phyloP scores from a whole-genome alignment of 1,140 invertebrate genomes.

The Hypothenemus hampei region DNA sequence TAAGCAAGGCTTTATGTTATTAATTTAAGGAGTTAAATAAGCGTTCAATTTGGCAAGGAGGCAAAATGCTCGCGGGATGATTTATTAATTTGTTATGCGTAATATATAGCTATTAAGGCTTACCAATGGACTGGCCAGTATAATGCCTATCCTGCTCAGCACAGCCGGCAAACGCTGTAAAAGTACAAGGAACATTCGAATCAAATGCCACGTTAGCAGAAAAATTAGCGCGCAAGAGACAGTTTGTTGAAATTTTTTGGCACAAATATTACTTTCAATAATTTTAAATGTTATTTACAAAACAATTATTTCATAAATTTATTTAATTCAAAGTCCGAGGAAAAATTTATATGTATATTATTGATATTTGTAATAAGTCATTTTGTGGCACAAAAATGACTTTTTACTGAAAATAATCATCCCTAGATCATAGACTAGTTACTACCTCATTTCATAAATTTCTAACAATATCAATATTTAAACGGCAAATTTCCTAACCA shows the following conservation, averaged over 20 bases:
- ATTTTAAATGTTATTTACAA: too few species aligned
- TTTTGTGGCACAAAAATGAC: too few species aligned
- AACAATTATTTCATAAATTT: too few species aligned
- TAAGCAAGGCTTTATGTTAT: constrained; percentile 12
- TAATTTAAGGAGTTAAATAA: constrained; percentile 6
- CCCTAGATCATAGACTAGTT: too few species aligned
- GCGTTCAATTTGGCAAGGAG: constrained; percentile 9
- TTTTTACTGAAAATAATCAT: too few species aligned
- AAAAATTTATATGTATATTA: too few species aligned
- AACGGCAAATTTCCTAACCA: neutral
- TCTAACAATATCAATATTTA: neutral
- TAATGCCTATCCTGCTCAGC: constrained; percentile 87
- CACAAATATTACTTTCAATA: too few species aligned
- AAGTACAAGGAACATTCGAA: constrained; percentile 49
- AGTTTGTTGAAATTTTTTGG: too few species aligned
- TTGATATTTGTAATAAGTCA: too few species aligned
- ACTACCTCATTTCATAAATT: too few species aligned
- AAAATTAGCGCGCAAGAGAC: constrained; percentile 5
- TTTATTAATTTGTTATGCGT: constrained; percentile 2
- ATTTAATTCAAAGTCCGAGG: too few species aligned
- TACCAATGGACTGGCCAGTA: constrained; percentile 89
- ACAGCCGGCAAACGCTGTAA: constrained; percentile 87
- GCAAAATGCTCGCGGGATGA: constrained; percentile 23
- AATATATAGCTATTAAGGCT: constrained; percentile 51
- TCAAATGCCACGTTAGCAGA: constrained; percentile 31